Conservation (phyloP, 2,888 invertebrate species). For the Bombylius major region DNA sequence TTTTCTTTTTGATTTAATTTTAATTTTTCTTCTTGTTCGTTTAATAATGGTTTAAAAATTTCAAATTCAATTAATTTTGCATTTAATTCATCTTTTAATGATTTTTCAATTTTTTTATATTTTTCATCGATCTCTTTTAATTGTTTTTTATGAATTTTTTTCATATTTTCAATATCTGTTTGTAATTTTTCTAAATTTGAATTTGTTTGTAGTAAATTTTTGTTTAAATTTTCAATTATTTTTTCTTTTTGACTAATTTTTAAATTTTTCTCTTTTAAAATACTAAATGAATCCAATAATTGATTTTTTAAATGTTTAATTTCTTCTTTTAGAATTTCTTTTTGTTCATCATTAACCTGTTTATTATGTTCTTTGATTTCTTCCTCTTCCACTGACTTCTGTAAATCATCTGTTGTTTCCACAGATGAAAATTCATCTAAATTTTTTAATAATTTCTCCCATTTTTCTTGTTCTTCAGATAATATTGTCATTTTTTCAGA, state of each 20-base stretch:
- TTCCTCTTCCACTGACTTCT: too few species aligned
- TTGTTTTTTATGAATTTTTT: neutral
- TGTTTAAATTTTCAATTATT: neutral
- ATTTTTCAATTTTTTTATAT: neutral
- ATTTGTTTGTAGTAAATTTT: neutral
- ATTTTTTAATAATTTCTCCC: constrained; percentile 24
- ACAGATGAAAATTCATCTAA: constrained; percentile 18
- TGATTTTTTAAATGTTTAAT: neutral
- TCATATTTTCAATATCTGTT: neutral
- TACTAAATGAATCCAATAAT: neutral
- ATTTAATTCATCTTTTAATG: neutral
- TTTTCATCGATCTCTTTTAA: neutral
- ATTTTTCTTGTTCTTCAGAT: constrained; percentile 24
- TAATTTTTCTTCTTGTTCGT: neutral
- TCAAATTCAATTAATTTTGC: neutral
- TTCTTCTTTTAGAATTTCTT: neutral
- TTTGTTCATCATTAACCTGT: neutral
- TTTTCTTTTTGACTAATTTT: neutral
- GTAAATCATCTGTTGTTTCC: neutral
- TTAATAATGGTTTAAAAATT: neutral
- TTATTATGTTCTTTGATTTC: too few species aligned
- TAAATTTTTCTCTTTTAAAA: neutral
- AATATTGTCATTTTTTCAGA: constrained; percentile 24
- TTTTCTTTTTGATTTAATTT: neutral
- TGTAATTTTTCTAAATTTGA: neutral